phyloP scores from a whole-genome alignment of 2,888 invertebrate genomes.

The Drosophila subsilvestris region DNA sequence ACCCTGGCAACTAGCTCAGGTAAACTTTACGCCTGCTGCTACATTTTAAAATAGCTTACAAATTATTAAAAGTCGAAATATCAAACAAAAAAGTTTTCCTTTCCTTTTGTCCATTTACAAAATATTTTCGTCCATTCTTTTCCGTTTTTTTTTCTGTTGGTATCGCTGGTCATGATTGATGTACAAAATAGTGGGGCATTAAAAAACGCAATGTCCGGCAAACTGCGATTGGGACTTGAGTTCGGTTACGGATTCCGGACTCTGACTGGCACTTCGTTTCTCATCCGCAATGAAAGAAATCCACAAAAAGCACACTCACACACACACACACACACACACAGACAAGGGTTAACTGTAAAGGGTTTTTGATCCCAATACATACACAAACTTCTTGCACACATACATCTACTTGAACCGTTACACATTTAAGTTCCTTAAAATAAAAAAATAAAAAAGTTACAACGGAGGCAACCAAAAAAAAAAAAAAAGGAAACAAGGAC shows the following conservation, averaged over 20 bases:
- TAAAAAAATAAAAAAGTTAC: constrained; percentile 50
- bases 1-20: no score
- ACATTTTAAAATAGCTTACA: no score
- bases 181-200: constrained; percentile 18
- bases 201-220: constrained; percentile 63
- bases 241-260: constrained; percentile 35
- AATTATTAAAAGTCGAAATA: no score
- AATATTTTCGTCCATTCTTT: no score
- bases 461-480: constrained; percentile 33
- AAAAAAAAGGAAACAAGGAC: background rate
- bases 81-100: no score
- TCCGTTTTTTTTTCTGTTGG: no score
- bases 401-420: constrained; percentile 53
- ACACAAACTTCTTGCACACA: constrained; percentile 22
- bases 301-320: constrained; percentile 13
- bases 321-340: constrained; percentile 43
- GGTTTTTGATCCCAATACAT: constrained; percentile 52
- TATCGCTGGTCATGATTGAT: constrained; percentile 9
- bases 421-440: constrained; percentile 72
- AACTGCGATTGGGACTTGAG: constrained; percentile 33
- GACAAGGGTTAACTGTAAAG: constrained; percentile 40
- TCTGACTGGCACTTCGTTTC: constrained; percentile 10
- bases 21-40: no score
- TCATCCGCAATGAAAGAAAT: constrained; percentile 29
- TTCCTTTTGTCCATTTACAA: no score